Evolutionary conservation across 2,113 vertebrate genomes (phyloP).

Genomic region (Ploceus nigricollis): DNA sequence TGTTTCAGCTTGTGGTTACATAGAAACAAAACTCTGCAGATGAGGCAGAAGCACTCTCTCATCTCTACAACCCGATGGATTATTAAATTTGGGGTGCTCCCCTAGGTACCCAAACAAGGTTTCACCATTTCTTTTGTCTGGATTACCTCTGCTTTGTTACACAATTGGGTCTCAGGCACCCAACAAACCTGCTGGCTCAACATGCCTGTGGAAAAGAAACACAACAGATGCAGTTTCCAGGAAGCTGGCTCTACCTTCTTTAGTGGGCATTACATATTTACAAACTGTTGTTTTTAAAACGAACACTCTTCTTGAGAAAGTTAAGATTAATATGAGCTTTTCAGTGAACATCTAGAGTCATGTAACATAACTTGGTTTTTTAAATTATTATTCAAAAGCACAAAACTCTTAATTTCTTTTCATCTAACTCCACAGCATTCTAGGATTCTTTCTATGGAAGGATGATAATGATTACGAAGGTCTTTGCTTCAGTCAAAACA

Average conservation of each 20-base stretch:
- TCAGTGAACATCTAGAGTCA: constrained; percentile 47
- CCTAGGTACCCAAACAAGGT: constrained; percentile 15
- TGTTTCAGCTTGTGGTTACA: constrained; percentile 26
- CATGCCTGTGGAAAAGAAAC: constrained; percentile 49
- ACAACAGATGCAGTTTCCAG: constrained; percentile 48
- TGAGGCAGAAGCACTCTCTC: neutral
- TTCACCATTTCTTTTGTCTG: constrained; percentile 46
- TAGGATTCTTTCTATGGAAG: constrained; percentile 53
- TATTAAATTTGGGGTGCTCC: constrained; percentile 45
- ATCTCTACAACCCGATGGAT: constrained; percentile 31
- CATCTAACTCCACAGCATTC: constrained; percentile 15
- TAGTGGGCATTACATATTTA: constrained; percentile 67
- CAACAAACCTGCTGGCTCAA: constrained; percentile 48
- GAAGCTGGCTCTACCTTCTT: constrained; percentile 62
- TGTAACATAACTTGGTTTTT: constrained; percentile 19
- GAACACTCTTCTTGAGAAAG: constrained; percentile 46
- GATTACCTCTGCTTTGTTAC: constrained; percentile 59
- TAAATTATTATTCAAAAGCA: neutral
- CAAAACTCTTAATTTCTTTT: constrained; percentile 28
- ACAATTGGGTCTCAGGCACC: constrained; percentile 52
- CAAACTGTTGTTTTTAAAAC: constrained; percentile 56
- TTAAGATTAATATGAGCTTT: constrained; percentile 55
- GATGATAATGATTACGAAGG: constrained; percentile 26
- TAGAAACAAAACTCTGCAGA: constrained; percentile 25
- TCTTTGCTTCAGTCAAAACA: constrained; percentile 50